Base-by-base conservation (phyloP, 2,113 vertebrate species). In the Silurus asotus region DNA sequence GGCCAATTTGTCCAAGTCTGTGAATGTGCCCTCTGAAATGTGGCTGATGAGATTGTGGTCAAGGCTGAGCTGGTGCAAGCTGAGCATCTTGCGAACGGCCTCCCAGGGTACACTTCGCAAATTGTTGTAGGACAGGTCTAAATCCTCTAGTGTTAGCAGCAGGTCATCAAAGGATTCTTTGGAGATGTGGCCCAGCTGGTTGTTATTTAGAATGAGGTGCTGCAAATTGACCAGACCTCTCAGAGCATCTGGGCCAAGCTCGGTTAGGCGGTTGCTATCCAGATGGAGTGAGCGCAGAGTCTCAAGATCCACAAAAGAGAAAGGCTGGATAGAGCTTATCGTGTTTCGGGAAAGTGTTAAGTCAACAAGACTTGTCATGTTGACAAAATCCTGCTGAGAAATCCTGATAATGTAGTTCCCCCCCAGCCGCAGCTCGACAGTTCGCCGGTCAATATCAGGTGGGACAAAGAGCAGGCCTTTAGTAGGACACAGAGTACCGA, bases 101-200 rank as follows among this genome's bases (percentile, higher is more conserved):
- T 96, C 97, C 98, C 98, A 99, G 84, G 98, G 98, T 90, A 99
- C 94, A 51, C 95, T 94, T 9, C 91, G 95, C 65, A 99, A 95
- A 91, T 99, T 99, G 93, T 99, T 99, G 81, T 99, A 99, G 11
- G 98, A 99, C 89, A 99, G 96, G 91, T 99, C 98, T 90, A 99
- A 92, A 88, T 99, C 98, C 90, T 99, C 98, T 72, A 99, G 80
- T 0, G 98, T 99, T 85, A 96, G 89, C 88, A 97, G 91, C 90
- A 96, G 94, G 86, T 99, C 98, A 83, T 99, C 97, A 81, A 99
- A 98, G 86, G 96, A 94, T 67, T 95, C 92, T 1, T 97, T 94
- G 2, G 96, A 95, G 74, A 99, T 96, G 76, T 87, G 93, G 25
- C 88, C 96, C 81, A 99, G 92, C 90, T 99, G 98, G 93, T 99